Evolutionary conservation across 1,140 invertebrate genomes (phyloP).

Genomic region (Meloidogyne hapla): DNA sequence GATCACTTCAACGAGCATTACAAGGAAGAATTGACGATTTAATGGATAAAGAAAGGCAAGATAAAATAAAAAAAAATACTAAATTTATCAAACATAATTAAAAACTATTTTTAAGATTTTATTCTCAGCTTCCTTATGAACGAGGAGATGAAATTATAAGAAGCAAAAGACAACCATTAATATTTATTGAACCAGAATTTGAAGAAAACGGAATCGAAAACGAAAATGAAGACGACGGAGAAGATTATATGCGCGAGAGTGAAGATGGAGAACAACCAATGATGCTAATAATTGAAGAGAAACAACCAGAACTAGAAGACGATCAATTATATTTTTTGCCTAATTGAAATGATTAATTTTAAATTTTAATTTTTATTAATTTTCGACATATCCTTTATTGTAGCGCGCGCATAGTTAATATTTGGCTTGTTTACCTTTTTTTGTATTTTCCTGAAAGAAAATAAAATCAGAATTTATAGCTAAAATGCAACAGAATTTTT

Average conservation of each 20-base stretch:
- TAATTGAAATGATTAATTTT: background rate
- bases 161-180: background rate
- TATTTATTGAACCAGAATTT: conserved; percentile 2
- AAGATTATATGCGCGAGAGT: background rate
- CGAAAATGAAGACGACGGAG: background rate
- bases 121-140: background rate
- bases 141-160: background rate
- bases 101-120: background rate
- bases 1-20: background rate
- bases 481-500: too few species aligned
- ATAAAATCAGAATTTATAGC: too few species aligned
- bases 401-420: too few species aligned
- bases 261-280: background rate
- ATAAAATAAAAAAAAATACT: background rate
- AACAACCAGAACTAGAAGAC: background rate
- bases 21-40: background rate
- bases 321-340: background rate
- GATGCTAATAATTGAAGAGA: background rate
- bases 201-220: too few species aligned
- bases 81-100: background rate
- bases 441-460: too few species aligned
- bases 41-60: background rate
- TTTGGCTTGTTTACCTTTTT: too few species aligned
- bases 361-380: too few species aligned
- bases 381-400: too few species aligned